A percentile compares a stretch with the other conserved stretches of the same genome.
Evolutionary conservation across 2,113 vertebrate species (phyloP).

Genomic region (Macheiramphus alcinus): DNA sequence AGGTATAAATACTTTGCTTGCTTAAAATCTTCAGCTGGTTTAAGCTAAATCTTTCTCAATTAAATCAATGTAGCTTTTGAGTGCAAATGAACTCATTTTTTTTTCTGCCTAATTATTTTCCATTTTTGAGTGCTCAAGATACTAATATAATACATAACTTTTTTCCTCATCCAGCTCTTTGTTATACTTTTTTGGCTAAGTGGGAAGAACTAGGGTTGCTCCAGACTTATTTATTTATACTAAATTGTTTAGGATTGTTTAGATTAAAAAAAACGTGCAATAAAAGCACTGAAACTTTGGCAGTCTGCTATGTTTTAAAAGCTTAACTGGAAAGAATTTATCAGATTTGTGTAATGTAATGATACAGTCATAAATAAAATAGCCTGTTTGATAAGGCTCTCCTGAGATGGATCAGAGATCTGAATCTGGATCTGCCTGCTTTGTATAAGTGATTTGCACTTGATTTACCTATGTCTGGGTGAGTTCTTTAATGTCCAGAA

Average conservation of each 20-base stretch:
- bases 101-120: neutral
- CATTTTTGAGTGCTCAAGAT: neutral
- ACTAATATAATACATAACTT: neutral
- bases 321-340: neutral
- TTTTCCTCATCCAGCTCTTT: neutral
- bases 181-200: neutral
- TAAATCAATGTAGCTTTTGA: neutral
- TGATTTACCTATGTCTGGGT: neutral
- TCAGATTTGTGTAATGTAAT: neutral
- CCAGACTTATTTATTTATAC: neutral
- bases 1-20: neutral
- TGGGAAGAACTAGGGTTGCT: neutral
- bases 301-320: neutral
- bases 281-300: neutral
- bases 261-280: neutral
- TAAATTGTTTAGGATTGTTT: neutral
- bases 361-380: neutral
- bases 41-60: neutral
- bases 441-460: neutral
- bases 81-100: neutral
- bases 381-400: neutral
- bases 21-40: neutral
- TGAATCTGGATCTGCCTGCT: neutral
- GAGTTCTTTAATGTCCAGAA: neutral
- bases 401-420: neutral